Evolutionary conservation across 2,888 invertebrate species (phyloP).

Genomic region (Dioctria rufipes): DNA sequence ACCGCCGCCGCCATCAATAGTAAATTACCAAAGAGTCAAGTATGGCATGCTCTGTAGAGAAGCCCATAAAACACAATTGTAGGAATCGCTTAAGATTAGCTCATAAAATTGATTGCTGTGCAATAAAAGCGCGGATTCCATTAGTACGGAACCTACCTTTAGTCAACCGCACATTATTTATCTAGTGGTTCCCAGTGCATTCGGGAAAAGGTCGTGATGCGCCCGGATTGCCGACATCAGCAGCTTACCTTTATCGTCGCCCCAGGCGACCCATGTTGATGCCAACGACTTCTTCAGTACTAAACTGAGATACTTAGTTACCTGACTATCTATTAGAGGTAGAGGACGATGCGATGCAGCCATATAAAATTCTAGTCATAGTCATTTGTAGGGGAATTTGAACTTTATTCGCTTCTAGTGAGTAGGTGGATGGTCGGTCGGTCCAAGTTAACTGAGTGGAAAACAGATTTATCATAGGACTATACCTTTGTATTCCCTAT

Average conservation of each 20-base stretch:
- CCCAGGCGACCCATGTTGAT: constrained; percentile 1
- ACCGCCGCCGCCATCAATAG: constrained; percentile 46
- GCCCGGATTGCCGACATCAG: neutral
- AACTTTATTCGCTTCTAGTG: neutral
- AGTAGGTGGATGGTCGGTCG: constrained; percentile 7
- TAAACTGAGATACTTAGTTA: too few relatives aligned
- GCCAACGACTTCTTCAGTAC: constrained; percentile 22
- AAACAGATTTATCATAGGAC: constrained; percentile 27
- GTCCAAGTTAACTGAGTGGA: too few relatives aligned
- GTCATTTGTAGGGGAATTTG: too few relatives aligned
- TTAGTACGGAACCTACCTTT: too few relatives aligned
- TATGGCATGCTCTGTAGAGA: neutral
- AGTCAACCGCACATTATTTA: constrained; percentile 49
- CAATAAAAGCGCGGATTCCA: constrained; percentile 44
- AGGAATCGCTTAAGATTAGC: constrained; percentile 27
- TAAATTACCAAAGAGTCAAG: constrained; percentile 33
- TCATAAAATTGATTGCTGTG: constrained; percentile 45
- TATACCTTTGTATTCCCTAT: too few relatives aligned
- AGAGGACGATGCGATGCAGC: too few relatives aligned
- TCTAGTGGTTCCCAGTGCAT: constrained; percentile 37
- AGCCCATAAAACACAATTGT: constrained; percentile 26
- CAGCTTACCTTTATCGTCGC: constrained; percentile 14
- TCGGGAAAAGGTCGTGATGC: constrained; percentile 8
- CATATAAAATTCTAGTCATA: too few relatives aligned
- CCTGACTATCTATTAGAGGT: too few relatives aligned